These are phyloP conservation scores for Podabrus alpinus DNA, from an alignment of 2,888 invertebrate species.

Conservation along the genomic window DNA sequence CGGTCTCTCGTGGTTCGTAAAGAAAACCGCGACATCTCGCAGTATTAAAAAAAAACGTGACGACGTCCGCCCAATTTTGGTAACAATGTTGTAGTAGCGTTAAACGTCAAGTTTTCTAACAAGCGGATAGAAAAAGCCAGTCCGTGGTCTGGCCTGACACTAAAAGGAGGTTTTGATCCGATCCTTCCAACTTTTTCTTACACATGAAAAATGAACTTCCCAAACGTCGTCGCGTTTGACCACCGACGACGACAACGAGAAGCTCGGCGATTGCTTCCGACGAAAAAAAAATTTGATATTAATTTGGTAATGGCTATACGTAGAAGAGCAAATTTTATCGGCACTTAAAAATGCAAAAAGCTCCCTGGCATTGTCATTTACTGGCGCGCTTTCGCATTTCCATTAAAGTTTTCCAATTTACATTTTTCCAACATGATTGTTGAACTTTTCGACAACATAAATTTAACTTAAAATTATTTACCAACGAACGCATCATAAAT, in stretches of 20 bases:
- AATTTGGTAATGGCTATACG: not conserved
- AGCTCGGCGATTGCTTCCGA: not conserved
- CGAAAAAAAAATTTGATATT: not conserved
- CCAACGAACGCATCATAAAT: constrained; percentile 52
- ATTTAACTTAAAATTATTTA: constrained; percentile 35
- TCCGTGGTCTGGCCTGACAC: not conserved
- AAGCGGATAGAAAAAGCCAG: not conserved
- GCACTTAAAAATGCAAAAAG: not conserved
- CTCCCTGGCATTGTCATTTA: not conserved
- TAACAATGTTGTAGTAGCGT: not conserved
- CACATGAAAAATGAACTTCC: too few relatives aligned
- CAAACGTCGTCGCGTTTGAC: too few relatives aligned
- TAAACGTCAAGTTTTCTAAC: not conserved
- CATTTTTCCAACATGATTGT: not conserved
- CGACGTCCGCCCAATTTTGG: not conserved
- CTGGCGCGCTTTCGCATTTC: not conserved
- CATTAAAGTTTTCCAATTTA: constrained; percentile 5
- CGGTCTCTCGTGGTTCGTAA: too few relatives aligned
- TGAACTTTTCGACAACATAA: not conserved
- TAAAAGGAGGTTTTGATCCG: not conserved
- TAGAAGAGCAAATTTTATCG: not conserved
- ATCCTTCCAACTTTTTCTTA: too few relatives aligned
- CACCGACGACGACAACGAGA: not conserved
- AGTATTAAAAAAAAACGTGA: not conserved
- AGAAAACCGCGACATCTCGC: too few relatives aligned